Evolutionary conservation across 2,888 invertebrate species (phyloP), one percentile per base, ranked within the genome.

Genomic region (Diarsia brunnea): DNA sequence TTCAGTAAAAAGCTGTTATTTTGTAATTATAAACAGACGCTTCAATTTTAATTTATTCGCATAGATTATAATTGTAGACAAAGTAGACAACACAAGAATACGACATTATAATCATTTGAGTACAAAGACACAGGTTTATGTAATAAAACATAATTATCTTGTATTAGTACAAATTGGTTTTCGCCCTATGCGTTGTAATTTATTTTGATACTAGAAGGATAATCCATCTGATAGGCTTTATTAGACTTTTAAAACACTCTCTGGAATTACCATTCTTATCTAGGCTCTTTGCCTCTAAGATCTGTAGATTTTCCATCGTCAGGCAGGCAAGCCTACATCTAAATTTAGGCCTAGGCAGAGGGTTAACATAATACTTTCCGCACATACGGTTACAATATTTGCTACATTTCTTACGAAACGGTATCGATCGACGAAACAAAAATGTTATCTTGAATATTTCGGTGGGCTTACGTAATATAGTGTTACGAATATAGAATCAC

Each of bases 371-470:
- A 78, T 73, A 64, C 63, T 75, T 75, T 67, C n/a, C 27, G 38
- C 49, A 73, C 65, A 64, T 55, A 64, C 43, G 55, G 21, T 51
- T 51, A 75, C 69, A 72, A 73, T 76, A 81, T 81, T 70, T 70
- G 71, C 38, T 75, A 74, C 69, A 66, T 73, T 80, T 70, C 66
- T 58, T 27, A 69, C 43, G 51, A 66, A 79, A 73, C 43, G 24
- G 21, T 69, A 84, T 80, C 68, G 81, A 81, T 70, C 63, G 63
- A 19, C 4, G 24, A 69, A 78, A 73, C 60, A 79, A 67, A 69
- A 78, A 65, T 43, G n/a, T 66, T 66, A 31, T 19, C 31, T 16
- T 49, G 43, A 78, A 78, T 19, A 78, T 78, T 82, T 61, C 19
- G 7, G 31, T 24, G n/a, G n/a, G 31, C 58, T 72, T 73, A 69